Conservation (phyloP, 2,888 invertebrate species). For the Trilocha varians region DNA sequence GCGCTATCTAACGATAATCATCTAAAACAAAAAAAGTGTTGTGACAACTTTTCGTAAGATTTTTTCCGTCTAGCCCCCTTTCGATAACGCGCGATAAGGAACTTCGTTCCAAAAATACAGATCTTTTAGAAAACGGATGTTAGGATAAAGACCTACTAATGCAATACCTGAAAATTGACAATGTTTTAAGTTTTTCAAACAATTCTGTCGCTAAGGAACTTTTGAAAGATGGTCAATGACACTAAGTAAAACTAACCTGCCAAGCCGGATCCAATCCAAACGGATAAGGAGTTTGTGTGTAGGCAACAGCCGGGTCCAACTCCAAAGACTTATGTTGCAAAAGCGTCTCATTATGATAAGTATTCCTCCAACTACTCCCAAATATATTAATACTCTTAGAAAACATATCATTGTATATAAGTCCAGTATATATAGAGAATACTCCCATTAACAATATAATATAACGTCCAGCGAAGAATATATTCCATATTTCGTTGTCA, state of each 20-base stretch:
- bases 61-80: no score
- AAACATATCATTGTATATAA: conserved; percentile 83
- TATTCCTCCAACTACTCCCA: conserved; percentile 75
- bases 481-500: conserved; percentile 79
- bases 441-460: conserved; percentile 82
- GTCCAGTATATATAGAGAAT: conserved; percentile 82
- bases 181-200: no score
- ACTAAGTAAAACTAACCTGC: conserved; percentile 61
- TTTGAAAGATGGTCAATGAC: not conserved
- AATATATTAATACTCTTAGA: conserved; percentile 81
- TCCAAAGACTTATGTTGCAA: conserved; percentile 34
- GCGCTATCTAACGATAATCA: no score
- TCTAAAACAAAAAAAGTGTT: no score
- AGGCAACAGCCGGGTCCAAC: conserved; percentile 60
- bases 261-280: conserved; percentile 82
- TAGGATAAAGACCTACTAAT: no score
- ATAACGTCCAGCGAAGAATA: conserved; percentile 82
- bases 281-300: conserved; percentile 72
- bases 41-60: no score
- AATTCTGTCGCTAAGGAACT: no score
- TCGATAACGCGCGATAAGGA: no score
- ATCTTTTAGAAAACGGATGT: no score
- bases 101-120: no score
- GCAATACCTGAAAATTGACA: no score
- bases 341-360: conserved; percentile 45